phyloP scores from a whole-genome alignment of 2,797 vertebrate species.

The Glyptemys insculpta region DNA sequence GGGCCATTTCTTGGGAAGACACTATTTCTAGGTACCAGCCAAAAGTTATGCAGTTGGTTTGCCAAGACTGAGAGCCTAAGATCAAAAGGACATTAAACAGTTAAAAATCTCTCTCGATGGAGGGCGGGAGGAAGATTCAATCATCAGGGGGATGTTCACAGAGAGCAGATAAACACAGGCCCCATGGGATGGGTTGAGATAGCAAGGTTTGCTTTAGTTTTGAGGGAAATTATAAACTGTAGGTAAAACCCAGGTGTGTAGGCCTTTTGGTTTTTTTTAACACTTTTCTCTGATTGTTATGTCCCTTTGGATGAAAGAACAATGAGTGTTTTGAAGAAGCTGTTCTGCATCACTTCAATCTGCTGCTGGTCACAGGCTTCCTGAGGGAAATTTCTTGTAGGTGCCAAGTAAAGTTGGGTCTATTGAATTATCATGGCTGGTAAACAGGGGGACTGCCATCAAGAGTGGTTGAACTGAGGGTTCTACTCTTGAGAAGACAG shows the following conservation, averaged over 20 bases:
- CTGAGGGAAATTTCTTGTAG: neutral
- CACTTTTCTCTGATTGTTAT: neutral
- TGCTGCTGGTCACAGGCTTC: neutral
- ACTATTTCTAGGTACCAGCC: neutral
- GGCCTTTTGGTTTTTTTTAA: neutral
- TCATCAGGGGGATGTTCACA: neutral
- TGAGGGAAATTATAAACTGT: neutral
- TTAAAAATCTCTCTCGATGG: neutral
- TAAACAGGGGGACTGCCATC: neutral
- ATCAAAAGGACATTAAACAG: neutral
- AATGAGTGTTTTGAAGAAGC: neutral
- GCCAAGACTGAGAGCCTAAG: neutral
- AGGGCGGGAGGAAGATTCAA: neutral
- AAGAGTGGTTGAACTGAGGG: neutral
- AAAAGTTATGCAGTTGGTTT: neutral
- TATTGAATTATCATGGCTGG: neutral
- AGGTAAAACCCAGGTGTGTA: neutral
- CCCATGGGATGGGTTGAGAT: neutral
- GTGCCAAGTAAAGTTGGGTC: no score
- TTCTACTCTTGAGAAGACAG: neutral
- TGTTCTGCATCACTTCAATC: neutral
- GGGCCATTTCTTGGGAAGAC: neutral
- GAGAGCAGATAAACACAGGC: neutral
- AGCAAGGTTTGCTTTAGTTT: neutral
- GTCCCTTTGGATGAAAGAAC: neutral